A percentile compares a stretch with the other conserved stretches of the same genome.
Evolutionary conservation across 2,888 invertebrate species (phyloP).

Genomic region (Hermaeophaga mercurialis): DNA sequence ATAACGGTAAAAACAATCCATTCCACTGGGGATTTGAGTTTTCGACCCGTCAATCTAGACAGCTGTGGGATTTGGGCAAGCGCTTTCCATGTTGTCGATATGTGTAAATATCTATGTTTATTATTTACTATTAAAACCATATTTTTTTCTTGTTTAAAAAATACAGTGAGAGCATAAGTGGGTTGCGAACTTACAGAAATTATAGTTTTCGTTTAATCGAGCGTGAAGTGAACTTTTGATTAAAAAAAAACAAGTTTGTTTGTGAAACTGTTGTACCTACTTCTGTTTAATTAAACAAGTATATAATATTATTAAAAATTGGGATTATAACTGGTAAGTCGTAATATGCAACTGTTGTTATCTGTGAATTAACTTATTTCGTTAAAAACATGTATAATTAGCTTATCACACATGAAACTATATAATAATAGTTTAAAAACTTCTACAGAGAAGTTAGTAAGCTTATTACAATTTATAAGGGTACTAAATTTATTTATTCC

Average conservation of each 20-base stretch:
- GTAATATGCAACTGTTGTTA: too few species aligned
- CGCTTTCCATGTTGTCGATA: conserved; percentile 46
- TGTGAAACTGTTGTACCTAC: conserved; percentile 18
- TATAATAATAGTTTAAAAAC: too few species aligned
- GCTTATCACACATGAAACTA: too few species aligned
- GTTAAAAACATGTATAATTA: too few species aligned
- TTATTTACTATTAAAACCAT: conserved; percentile 33
- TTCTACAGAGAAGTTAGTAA: too few species aligned
- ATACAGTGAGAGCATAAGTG: background rate
- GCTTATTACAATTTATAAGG: too few species aligned
- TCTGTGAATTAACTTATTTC: too few species aligned
- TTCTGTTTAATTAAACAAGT: conserved; percentile 6
- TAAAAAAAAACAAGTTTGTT: conserved; percentile 29
- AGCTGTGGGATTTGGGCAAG: conserved; percentile 40
- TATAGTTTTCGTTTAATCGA: background rate
- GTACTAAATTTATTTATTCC: too few species aligned
- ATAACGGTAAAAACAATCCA: too few species aligned
- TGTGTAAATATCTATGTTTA: conserved; percentile 37
- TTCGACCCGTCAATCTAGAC: conserved; percentile 17
- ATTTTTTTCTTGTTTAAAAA: conserved; percentile 19
- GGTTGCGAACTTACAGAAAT: background rate
- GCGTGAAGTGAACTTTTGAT: conserved; percentile 18
- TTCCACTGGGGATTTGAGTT: too few species aligned
- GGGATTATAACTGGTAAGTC: conserved; percentile 12
- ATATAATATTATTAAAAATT: conserved; percentile 1